phyloP scores from a whole-genome alignment of 64 coral and sea anemone species.

The Dendronephthya gigantea region DNA sequence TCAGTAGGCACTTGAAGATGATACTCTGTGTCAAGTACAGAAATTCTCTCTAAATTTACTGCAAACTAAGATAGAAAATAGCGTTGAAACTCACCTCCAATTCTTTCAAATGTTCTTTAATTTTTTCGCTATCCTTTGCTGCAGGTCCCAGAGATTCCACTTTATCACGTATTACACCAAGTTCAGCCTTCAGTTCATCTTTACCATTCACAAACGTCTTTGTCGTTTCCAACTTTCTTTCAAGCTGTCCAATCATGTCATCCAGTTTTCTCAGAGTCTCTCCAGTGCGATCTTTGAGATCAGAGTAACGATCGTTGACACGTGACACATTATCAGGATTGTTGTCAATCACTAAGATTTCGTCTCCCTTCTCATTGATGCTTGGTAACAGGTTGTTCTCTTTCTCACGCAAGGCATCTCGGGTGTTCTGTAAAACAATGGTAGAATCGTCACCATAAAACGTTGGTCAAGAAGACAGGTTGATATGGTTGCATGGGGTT shows the following conservation, averaged over 20 bases:
- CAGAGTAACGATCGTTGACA: constrained; percentile 15
- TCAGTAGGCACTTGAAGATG: too few relatives aligned
- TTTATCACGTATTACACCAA: neutral
- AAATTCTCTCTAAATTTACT: too few relatives aligned
- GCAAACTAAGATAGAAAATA: too few relatives aligned
- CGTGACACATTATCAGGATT: neutral
- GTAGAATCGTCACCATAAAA: too few relatives aligned
- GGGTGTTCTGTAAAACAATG: neutral
- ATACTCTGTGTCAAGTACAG: too few relatives aligned
- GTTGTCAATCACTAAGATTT: neutral
- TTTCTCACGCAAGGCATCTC: neutral
- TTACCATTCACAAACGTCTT: neutral
- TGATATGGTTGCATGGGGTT: too few relatives aligned
- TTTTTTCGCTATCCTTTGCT: neutral
- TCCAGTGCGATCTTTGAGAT: constrained; percentile 4
- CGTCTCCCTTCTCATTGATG: neutral
- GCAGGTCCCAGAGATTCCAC: neutral
- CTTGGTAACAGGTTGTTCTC: neutral
- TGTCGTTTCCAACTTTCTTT: neutral
- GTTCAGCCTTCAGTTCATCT: neutral
- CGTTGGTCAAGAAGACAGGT: too few relatives aligned
- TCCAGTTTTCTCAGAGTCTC: neutral
- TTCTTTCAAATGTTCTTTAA: constrained; percentile 3
- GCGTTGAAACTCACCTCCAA: constrained; percentile 16
- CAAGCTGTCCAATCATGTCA: neutral